These are phyloP conservation scores for Ecliptopera silaceata DNA, from an alignment of 2,888 invertebrate species.

Conservation along the genomic window DNA sequence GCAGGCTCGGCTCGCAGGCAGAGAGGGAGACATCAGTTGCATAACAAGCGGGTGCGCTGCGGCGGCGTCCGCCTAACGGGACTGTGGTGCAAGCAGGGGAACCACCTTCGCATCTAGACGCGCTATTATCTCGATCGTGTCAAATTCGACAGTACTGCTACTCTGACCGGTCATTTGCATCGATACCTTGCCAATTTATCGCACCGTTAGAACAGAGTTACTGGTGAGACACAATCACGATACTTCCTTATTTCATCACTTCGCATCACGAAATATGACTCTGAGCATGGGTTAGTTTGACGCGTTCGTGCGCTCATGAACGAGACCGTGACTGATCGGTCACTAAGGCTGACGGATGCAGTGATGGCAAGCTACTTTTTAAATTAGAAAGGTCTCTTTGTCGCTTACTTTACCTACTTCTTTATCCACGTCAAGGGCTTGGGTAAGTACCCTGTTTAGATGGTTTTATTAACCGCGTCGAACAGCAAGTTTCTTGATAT, in stretches of 20 bases:
- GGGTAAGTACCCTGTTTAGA: background rate
- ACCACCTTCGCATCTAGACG: constrained; percentile 49
- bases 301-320: constrained; percentile 61
- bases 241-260: constrained; percentile 60
- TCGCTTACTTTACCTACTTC: background rate
- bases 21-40: constrained; percentile 69
- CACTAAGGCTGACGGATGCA: constrained; percentile 59
- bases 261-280: constrained; percentile 61
- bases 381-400: constrained; percentile 48
- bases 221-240: constrained; percentile 50
- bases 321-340: constrained; percentile 68
- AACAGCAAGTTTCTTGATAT: constrained; percentile 13
- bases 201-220: constrained; percentile 40
- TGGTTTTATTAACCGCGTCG: background rate
- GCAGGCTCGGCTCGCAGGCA: constrained; percentile 37
- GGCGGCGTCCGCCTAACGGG: constrained; percentile 74
- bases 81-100: constrained; percentile 53
- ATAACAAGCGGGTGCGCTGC: constrained; percentile 69
- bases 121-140: constrained; percentile 45
- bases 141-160: constrained; percentile 49
- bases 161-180: constrained; percentile 56
- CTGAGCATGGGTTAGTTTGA: constrained; percentile 43
- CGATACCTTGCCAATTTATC: constrained; percentile 49
- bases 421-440: too few species aligned
- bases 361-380: constrained; percentile 48